These are phyloP conservation scores for Tachysurus vachellii DNA, from an alignment of 2,113 vertebrate species.

Conservation along the genomic window DNA sequence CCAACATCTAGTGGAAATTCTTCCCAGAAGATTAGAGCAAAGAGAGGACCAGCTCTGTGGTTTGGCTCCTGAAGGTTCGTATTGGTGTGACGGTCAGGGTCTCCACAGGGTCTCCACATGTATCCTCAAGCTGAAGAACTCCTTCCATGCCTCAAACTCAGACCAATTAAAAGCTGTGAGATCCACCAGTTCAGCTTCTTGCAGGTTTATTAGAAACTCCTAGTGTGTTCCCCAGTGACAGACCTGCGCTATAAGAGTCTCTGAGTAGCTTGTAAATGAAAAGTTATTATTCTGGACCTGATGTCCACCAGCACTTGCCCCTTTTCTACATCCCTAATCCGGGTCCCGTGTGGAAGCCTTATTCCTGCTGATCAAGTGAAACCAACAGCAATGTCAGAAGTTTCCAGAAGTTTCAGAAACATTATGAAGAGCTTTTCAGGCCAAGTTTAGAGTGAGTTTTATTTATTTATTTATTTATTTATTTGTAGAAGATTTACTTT, in stretches of 20 bases:
- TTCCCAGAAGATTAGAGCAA: neutral
- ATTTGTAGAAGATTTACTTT: neutral
- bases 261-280: neutral
- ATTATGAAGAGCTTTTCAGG: neutral
- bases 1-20: neutral
- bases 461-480: neutral
- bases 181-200: neutral
- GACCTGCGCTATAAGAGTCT: neutral
- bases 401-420: neutral
- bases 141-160: neutral
- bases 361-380: neutral
- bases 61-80: neutral
- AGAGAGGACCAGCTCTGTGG: neutral
- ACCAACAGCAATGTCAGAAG: neutral
- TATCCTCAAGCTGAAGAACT: neutral
- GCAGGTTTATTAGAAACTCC: neutral
- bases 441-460: neutral
- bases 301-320: neutral
- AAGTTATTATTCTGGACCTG: constrained; percentile 4
- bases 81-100: neutral
- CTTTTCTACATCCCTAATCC: neutral
- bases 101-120: neutral
- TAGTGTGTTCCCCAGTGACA: neutral
- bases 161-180: neutral
- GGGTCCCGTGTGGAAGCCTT: neutral